Percentiles rank a stretch among this genome's conserved stretches.
Evolutionary conservation across 1,140 invertebrate genomes (phyloP).

Genomic region (Melanaphis sacchari): DNA sequence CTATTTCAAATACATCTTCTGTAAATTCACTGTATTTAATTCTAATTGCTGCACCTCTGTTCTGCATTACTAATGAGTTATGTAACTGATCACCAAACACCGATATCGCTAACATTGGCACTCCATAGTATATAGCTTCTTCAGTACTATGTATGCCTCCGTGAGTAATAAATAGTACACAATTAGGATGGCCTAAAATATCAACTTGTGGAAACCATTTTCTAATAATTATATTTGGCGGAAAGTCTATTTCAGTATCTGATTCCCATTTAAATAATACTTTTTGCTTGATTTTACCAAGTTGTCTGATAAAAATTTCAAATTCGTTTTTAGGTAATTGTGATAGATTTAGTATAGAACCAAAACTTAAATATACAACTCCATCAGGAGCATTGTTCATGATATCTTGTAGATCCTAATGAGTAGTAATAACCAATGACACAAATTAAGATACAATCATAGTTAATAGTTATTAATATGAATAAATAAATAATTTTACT

Average conservation of each 20-base stretch:
- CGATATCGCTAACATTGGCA: conserved; percentile 67
- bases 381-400: conserved; percentile 61
- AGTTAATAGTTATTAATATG: not conserved
- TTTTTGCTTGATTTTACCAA: conserved; percentile 59
- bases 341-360: conserved; percentile 53
- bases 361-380: conserved; percentile 61
- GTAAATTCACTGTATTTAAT: conserved; percentile 40
- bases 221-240: conserved; percentile 70
- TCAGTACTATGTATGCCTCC: conserved; percentile 67
- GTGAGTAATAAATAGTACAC: conserved; percentile 68
- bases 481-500: conserved; percentile 29
- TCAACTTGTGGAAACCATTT: conserved; percentile 77
- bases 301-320: not conserved
- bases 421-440: not conserved
- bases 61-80: conserved; percentile 61
- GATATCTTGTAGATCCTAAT: conserved; percentile 58
- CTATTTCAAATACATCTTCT: conserved; percentile 60
- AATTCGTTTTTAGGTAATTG: conserved; percentile 34
- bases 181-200: conserved; percentile 69
- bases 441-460: not conserved
- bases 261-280: conserved; percentile 79
- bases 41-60: conserved; percentile 62
- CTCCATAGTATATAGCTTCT: conserved; percentile 66
- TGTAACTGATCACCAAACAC: conserved; percentile 64
- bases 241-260: conserved; percentile 66